A percentile compares a stretch with the other conserved stretches of the same genome.
Evolutionary conservation across 2,797 vertebrate species (phyloP).

Genomic region (Dipus sagitta): DNA sequence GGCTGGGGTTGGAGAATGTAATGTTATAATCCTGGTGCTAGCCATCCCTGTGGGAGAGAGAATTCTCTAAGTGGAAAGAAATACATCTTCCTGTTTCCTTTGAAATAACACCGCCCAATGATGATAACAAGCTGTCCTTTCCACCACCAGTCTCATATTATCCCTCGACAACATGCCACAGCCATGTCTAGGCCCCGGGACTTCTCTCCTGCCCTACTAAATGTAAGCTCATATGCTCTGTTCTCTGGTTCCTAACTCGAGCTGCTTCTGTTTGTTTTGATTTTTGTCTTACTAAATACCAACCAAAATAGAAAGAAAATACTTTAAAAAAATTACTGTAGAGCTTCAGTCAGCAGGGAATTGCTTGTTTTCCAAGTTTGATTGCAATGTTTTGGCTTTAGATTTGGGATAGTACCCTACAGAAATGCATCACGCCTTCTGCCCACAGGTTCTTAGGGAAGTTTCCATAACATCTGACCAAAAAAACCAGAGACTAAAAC

Average conservation of each 20-base stretch:
- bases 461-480: background rate
- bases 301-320: constrained; percentile 43
- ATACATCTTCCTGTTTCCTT: background rate
- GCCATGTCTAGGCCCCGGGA: background rate
- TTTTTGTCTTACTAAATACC: constrained; percentile 57
- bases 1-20: background rate
- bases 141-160: background rate
- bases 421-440: background rate
- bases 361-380: constrained; percentile 41
- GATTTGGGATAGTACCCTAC: background rate
- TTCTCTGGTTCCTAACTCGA: background rate
- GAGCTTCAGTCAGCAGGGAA: background rate
- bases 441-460: background rate
- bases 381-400: constrained; percentile 14
- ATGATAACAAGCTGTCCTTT: background rate
- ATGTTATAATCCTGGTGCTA: constrained; percentile 37
- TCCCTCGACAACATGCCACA: background rate
- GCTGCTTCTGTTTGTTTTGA: constrained; percentile 48
- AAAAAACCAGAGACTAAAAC: background rate
- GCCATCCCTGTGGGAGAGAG: background rate
- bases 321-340: background rate
- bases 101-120: background rate
- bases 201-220: background rate
- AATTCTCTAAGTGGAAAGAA: constrained; percentile 2
- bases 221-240: background rate